Percentiles rank a stretch among this genome's conserved stretches.
Evolutionary conservation across 2,797 vertebrate genomes (phyloP).

Genomic region (Liparis tanakae): DNA sequence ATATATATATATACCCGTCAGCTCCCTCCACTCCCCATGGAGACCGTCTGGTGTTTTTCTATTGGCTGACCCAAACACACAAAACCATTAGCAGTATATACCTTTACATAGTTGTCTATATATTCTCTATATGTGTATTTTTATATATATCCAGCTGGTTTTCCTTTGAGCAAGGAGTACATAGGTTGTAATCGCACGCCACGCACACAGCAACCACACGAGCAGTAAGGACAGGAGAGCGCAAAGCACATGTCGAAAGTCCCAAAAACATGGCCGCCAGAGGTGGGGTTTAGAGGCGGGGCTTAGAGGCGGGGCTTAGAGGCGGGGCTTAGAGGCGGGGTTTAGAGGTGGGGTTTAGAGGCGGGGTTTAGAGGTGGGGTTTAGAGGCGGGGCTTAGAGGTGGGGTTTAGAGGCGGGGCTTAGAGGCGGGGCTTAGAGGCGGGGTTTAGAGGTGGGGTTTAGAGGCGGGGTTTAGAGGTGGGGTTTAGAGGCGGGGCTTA

Average conservation of each 20-base stretch:
- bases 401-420: too few relatives aligned
- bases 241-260: constrained; percentile 19
- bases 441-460: too few relatives aligned
- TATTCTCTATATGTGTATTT: constrained; percentile 55
- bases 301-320: background rate
- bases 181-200: constrained; percentile 48
- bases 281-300: too few relatives aligned
- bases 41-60: constrained; percentile 7
- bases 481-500: too few relatives aligned
- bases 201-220: constrained; percentile 30
- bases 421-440: background rate
- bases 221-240: constrained; percentile 40
- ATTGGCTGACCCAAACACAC: constrained; percentile 41
- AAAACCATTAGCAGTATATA: constrained; percentile 57
- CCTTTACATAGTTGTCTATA: constrained; percentile 67
- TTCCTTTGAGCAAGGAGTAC: constrained; percentile 70
- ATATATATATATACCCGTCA: constrained; percentile 75
- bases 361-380: too few relatives aligned
- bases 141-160: constrained; percentile 72
- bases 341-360: too few relatives aligned
- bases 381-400: background rate
- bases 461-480: background rate
- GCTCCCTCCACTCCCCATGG: constrained; percentile 44
- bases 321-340: constrained; percentile 3
- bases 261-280: constrained; percentile 15